These are phyloP conservation scores for Pachyramphus minor DNA, from an alignment of 2,113 vertebrate genomes.

Conservation along the genomic window DNA sequence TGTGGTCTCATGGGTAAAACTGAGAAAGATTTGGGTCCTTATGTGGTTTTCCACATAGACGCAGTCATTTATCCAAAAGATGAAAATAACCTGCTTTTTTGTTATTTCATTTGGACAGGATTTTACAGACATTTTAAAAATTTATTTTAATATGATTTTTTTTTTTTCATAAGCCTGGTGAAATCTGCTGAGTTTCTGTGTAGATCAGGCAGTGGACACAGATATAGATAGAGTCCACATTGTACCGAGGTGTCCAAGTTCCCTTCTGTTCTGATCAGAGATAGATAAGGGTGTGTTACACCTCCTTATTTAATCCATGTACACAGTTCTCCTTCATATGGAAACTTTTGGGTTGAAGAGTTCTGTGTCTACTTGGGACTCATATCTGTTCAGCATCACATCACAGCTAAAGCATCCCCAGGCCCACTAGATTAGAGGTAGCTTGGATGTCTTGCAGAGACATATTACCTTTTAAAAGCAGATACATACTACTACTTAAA, in stretches of 20 bases:
- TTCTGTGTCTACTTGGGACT: not conserved
- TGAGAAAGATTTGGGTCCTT: not conserved
- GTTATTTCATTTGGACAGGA: not conserved
- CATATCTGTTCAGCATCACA: accelerated
- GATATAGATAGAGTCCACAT: accelerated
- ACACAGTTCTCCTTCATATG: not conserved
- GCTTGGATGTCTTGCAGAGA: not conserved
- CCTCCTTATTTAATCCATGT: not conserved
- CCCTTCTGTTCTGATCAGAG: not conserved
- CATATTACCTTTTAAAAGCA: not conserved
- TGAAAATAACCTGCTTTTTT: not conserved
- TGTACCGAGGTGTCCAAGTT: not conserved
- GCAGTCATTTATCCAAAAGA: not conserved
- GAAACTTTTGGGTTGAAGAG: not conserved
- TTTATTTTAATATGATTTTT: not conserved
- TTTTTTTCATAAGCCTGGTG: not conserved
- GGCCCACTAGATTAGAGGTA: not conserved
- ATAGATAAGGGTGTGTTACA: not conserved
- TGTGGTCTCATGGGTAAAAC: not conserved
- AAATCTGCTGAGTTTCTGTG: not conserved
- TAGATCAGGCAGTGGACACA: not conserved
- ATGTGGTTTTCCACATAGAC: not conserved
- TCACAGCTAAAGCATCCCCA: not conserved
- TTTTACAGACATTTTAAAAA: not conserved
- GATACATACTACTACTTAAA: not conserved